phyloP scores from a whole-genome alignment of 2,113 vertebrate genomes.

The Rhipidura dahli region DNA sequence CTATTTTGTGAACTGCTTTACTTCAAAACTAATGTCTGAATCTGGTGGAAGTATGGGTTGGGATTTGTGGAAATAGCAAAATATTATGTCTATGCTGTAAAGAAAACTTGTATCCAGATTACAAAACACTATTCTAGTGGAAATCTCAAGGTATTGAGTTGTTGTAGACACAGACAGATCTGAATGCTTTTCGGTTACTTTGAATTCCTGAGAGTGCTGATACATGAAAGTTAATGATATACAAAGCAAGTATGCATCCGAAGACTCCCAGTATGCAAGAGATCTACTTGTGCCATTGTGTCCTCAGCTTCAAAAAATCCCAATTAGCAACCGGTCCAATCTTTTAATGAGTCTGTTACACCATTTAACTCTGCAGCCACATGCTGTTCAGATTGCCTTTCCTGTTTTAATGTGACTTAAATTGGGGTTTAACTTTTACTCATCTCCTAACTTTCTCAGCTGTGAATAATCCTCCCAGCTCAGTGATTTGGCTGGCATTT shows the following conservation, averaged over 20 bases:
- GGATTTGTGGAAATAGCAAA: neutral
- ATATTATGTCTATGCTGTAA: neutral
- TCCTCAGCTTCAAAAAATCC: neutral
- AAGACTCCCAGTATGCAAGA: neutral
- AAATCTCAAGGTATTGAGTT: neutral
- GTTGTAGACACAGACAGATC: neutral
- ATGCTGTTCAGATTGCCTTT: neutral
- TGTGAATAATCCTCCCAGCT: neutral
- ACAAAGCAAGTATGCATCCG: neutral
- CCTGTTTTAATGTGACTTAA: neutral
- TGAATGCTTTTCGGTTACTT: neutral
- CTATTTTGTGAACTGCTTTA: neutral
- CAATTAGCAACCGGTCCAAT: neutral
- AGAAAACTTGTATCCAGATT: neutral
- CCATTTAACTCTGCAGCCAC: neutral
- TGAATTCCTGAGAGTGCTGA: neutral
- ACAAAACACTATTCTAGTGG: neutral
- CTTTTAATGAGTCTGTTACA: neutral
- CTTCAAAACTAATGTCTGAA: neutral
- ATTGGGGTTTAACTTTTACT: neutral
- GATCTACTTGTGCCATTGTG: neutral
- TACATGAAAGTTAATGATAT: neutral
- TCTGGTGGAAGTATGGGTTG: neutral
- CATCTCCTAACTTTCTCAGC: neutral
- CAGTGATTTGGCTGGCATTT: neutral